Evolutionary conservation across 1,140 invertebrate genomes (phyloP).

Genomic region (Hetaerina americana): DNA sequence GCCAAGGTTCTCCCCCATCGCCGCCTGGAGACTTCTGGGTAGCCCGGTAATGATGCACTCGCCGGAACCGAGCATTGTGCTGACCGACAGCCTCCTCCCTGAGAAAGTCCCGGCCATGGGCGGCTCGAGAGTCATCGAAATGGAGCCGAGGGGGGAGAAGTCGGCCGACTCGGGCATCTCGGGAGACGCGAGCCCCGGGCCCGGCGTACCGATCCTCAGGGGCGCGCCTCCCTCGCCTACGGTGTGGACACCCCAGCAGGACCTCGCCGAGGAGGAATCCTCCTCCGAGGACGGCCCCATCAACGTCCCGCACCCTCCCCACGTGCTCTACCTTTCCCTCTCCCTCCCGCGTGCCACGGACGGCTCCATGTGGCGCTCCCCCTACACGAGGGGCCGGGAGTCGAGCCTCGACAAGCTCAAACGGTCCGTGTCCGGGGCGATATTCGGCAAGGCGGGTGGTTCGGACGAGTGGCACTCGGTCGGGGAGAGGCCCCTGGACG

Average conservation of each 20-base stretch:
- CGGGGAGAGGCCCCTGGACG: constrained; percentile 27
- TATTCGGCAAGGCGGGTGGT: constrained; percentile 28
- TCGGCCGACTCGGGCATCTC: constrained; percentile 70
- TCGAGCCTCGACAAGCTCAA: constrained; percentile 47
- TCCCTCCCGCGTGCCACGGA: neutral
- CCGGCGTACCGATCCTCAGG: constrained; percentile 4
- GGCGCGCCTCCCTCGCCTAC: neutral
- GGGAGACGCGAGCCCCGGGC: constrained; percentile 45
- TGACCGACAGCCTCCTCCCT: neutral
- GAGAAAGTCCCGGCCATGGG: constrained; percentile 28
- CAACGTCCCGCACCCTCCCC: neutral
- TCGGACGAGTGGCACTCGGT: constrained; percentile 27
- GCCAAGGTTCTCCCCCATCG: constrained; percentile 62
- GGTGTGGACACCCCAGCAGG: constrained; percentile 2
- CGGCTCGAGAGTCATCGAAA: constrained; percentile 34
- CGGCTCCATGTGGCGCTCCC: constrained; percentile 18
- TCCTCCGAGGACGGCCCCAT: constrained; percentile 46
- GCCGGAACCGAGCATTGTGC: neutral
- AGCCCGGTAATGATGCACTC: constrained; percentile 22
- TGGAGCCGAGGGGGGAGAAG: constrained; percentile 35
- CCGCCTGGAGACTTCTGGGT: constrained; percentile 64
- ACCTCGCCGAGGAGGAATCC: constrained; percentile 35
- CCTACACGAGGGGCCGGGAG: constrained; percentile 9
- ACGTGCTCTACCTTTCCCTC: neutral
- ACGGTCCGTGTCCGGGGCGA: constrained; percentile 50